Evolutionary conservation across 1,140 invertebrate species (phyloP).

Genomic region (Subanguina moxae): DNA sequence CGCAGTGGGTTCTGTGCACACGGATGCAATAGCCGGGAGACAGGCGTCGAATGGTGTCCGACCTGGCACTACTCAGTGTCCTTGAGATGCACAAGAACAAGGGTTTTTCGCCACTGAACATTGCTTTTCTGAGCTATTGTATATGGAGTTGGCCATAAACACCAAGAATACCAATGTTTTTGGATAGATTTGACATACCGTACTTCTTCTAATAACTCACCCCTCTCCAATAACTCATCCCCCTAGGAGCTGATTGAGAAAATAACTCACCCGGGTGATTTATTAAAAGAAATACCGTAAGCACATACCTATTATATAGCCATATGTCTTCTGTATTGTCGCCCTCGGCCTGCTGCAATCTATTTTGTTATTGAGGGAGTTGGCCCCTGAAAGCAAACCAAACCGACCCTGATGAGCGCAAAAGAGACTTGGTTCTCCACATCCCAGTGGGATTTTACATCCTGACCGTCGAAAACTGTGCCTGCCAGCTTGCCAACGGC

Average conservation of each 20-base stretch:
- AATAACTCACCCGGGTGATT: too few relatives aligned
- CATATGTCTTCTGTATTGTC: slow-evolving; percentile 55
- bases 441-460: slow-evolving; percentile 52
- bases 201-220: too few relatives aligned
- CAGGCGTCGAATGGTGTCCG: slow-evolving; percentile 52
- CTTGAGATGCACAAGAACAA: slow-evolving; percentile 53
- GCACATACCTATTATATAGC: slow-evolving; percentile 57
- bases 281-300: too few relatives aligned
- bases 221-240: too few relatives aligned
- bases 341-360: slow-evolving; percentile 35
- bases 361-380: too few relatives aligned
- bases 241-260: too few relatives aligned
- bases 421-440: slow-evolving; percentile 45
- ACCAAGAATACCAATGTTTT: too few relatives aligned
- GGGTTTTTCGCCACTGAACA: slow-evolving; percentile 53
- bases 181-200: too few relatives aligned
- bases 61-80: slow-evolving; percentile 32
- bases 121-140: too few relatives aligned
- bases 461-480: slow-evolving; percentile 49
- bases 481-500: slow-evolving; percentile 54
- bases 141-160: too few relatives aligned
- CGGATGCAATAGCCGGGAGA: slow-evolving; percentile 58
- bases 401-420: slow-evolving; percentile 3
- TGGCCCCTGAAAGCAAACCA: too few relatives aligned
- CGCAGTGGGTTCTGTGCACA: slow-evolving; percentile 46